phyloP scores from a whole-genome alignment of 1,140 invertebrate species.

The Drosophila simulans region DNA sequence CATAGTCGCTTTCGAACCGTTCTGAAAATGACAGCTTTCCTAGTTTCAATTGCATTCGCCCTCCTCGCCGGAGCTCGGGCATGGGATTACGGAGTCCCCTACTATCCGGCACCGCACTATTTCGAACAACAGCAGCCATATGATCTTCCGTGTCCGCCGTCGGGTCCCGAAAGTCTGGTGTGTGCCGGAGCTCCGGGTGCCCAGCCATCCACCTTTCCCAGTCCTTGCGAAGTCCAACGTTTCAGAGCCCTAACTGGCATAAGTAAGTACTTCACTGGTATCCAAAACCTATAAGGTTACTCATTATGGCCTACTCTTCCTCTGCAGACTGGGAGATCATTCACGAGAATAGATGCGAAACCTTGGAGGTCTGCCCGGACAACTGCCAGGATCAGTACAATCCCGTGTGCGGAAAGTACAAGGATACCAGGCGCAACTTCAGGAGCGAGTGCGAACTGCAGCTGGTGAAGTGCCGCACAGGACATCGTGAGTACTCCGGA shows the following conservation, averaged over 20 bases:
- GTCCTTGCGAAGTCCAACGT: slow-evolving; percentile 46
- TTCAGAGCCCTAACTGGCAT: slow-evolving; percentile 28
- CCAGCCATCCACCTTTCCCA: slow-evolving; percentile 50
- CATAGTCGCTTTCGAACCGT: slow-evolving; percentile 46
- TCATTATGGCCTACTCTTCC: no score
- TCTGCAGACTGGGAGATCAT: slow-evolving; percentile 51
- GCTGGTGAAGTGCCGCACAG: slow-evolving; percentile 41
- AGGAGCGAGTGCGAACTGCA: slow-evolving; percentile 33
- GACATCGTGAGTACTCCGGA: slow-evolving; percentile 14
- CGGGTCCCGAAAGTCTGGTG: slow-evolving; percentile 9
- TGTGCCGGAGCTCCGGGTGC: slow-evolving; percentile 30
- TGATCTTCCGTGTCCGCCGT: slow-evolving; percentile 31
- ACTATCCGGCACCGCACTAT: slow-evolving; percentile 26
- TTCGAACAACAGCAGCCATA: neutral
- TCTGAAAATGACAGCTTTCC: slow-evolving; percentile 44
- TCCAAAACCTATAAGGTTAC: no score
- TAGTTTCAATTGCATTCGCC: slow-evolving; percentile 13
- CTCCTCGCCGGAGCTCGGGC: slow-evolving; percentile 18
- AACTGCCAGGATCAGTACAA: slow-evolving; percentile 15
- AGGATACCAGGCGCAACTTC: slow-evolving; percentile 21
- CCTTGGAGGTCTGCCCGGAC: slow-evolving; percentile 26
- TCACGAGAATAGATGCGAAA: slow-evolving; percentile 43
- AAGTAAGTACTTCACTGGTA: slow-evolving; percentile 8
- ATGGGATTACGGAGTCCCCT: slow-evolving; percentile 23
- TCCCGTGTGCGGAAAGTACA: slow-evolving; percentile 21